Evolutionary conservation across 2,888 invertebrate species (phyloP).

Genomic region (Galerucella calmariensis): DNA sequence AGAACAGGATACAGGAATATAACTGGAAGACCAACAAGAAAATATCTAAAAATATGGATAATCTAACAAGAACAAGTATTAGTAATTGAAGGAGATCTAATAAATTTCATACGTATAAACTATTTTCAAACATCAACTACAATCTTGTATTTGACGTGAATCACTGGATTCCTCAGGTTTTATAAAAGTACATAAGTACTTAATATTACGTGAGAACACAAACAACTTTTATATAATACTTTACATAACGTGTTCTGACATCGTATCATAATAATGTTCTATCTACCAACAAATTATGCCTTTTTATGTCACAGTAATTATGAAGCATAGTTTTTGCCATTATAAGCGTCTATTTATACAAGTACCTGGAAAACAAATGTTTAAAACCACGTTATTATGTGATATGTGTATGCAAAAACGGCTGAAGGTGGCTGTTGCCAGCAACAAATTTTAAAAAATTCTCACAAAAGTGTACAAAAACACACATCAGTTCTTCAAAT

Average conservation of each 20-base stretch:
- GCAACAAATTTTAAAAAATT: conserved; percentile 47
- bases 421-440: conserved; percentile 48
- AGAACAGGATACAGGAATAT: no score
- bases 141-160: no score
- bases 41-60: no score
- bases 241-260: not conserved
- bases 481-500: conserved; percentile 43
- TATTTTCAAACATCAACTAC: no score
- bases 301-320: conserved; percentile 7
- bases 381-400: conserved; percentile 24
- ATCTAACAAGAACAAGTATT: no score
- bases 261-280: not conserved
- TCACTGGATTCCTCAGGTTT: no score
- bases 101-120: no score
- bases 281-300: not conserved
- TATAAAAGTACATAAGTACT: not conserved
- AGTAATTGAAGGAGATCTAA: no score
- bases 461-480: conserved; percentile 47
- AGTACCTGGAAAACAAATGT: conserved; percentile 28
- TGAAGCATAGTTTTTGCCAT: conserved; percentile 19
- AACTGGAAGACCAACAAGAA: no score
- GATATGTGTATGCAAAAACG: conserved; percentile 38
- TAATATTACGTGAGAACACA: not conserved
- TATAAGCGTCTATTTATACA: conserved; percentile 9
- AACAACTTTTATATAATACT: not conserved